These are phyloP conservation scores for Strigops habroptila DNA, from an alignment of 2,113 vertebrate genomes.

Conservation along the genomic window DNA sequence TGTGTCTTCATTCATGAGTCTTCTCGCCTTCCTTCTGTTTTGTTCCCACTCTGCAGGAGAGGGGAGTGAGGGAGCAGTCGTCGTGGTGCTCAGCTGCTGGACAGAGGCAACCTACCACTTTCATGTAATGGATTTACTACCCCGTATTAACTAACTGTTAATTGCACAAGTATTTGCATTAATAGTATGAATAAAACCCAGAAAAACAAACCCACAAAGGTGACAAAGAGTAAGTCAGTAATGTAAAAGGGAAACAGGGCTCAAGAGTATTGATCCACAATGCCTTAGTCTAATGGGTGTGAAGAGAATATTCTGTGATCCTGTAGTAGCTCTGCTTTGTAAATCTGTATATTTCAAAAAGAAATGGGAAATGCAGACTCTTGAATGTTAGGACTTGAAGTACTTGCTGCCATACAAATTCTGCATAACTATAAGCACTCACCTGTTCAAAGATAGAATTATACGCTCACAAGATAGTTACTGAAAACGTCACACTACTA, in stretches of 20 bases:
- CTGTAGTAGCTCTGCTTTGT: background rate
- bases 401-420: background rate
- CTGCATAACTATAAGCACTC: background rate
- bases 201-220: background rate
- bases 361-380: background rate
- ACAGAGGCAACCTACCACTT: fast-evolving
- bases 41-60: background rate
- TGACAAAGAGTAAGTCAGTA: background rate
- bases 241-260: background rate
- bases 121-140: conserved; percentile 9
- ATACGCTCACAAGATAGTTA: background rate
- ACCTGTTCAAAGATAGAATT: background rate
- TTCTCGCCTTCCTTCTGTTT: background rate
- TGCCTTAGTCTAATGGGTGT: background rate
- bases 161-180: conserved; percentile 55
- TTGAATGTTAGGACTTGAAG: background rate
- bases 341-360: background rate
- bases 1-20: background rate
- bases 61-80: background rate
- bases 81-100: background rate
- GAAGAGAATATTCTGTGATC: background rate
- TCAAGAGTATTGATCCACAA: background rate
- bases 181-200: background rate
- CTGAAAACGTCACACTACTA: background rate
- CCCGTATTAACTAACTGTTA: conserved; percentile 36